Conservation (phyloP, 1,140 invertebrate species). For the Eurosta solidaginis region DNA sequence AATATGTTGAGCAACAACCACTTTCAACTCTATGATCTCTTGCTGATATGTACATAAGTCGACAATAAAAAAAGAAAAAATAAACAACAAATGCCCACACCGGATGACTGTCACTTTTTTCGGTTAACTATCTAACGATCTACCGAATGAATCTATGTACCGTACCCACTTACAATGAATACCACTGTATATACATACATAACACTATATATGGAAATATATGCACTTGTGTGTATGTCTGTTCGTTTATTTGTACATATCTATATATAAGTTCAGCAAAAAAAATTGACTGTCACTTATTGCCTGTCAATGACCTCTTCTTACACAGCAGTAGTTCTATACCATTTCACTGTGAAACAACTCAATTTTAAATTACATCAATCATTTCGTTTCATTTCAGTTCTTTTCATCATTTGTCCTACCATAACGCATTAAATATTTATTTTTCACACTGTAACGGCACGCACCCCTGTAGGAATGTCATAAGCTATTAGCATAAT, state of each 20-base stretch:
- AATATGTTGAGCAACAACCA: background rate
- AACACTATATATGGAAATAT: background rate
- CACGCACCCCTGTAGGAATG: too few relatives aligned
- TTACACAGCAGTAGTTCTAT: constrained; percentile 1
- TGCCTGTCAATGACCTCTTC: background rate
- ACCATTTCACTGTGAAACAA: constrained; percentile 5
- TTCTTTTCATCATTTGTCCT: background rate
- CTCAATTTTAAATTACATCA: constrained; percentile 15
- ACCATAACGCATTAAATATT: background rate
- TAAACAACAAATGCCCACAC: background rate
- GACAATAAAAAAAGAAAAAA: background rate
- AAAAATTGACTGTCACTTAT: background rate
- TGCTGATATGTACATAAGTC: background rate
- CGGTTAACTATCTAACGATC: background rate
- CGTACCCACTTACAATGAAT: background rate
- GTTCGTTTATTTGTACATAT: background rate
- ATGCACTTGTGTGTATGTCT: background rate
- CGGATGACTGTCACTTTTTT: constrained; percentile 25
- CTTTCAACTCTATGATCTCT: background rate
- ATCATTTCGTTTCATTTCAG: constrained; percentile 7
- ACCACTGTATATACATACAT: background rate
- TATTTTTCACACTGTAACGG: constrained; percentile 1
- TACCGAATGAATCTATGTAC: background rate
- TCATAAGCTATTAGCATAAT: too few relatives aligned
- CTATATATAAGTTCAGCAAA: too few relatives aligned